phyloP scores from a whole-genome alignment of 2,797 vertebrate species.

The Acestrorhynchus altus region DNA sequence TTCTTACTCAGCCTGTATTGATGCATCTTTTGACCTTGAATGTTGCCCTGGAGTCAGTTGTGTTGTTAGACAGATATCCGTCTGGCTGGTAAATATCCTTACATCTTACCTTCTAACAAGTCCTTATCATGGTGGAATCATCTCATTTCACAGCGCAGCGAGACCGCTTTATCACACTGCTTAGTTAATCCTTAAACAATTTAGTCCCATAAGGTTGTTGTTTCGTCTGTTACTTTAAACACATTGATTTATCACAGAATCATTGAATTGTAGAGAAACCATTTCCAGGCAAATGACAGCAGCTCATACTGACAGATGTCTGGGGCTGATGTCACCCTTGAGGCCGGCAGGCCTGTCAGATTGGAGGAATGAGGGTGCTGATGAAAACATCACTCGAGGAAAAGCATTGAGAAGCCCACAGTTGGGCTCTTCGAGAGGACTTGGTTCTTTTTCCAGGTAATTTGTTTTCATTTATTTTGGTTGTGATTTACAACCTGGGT shows the following conservation, averaged over 20 bases:
- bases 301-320: conserved; percentile 52
- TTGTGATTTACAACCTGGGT: conserved; percentile 25
- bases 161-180: neutral
- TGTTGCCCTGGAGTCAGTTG: conserved; percentile 3
- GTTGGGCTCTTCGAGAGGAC: conserved; percentile 41
- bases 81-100: neutral
- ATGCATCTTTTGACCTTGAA: neutral
- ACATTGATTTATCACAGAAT: conserved; percentile 71
- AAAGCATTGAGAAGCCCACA: conserved; percentile 40
- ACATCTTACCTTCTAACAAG: conserved; percentile 2
- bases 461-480: conserved; percentile 16
- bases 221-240: conserved; percentile 64
- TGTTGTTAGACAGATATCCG: neutral
- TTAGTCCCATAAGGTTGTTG: conserved; percentile 65
- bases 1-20: neutral
- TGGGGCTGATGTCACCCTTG: conserved; percentile 62
- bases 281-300: conserved; percentile 42
- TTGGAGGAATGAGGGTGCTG: conserved; percentile 52
- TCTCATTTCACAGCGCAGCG: conserved; percentile 5
- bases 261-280: conserved; percentile 29
- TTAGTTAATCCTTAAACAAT: conserved; percentile 36
- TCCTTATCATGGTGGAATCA: neutral
- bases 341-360: conserved; percentile 54
- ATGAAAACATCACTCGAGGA: conserved; percentile 59
- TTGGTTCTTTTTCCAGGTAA: conserved; percentile 28